Evolutionary conservation across 2,113 vertebrate genomes (phyloP), one percentile per base, ranked within the genome.

Genomic region (Redunca redunca): DNA sequence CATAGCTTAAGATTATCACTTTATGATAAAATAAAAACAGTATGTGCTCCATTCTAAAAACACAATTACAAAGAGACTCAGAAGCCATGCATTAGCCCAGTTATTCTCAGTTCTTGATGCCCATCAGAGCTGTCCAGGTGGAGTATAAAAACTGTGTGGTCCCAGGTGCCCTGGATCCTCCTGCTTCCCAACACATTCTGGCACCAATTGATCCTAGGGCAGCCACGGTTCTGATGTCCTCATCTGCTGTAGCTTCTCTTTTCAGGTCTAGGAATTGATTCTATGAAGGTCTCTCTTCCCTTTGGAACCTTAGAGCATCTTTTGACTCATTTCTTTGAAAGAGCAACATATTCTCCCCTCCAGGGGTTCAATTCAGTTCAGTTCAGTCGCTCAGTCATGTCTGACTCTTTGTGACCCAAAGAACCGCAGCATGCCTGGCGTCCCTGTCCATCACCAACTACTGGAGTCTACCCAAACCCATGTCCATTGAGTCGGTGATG

Each of bases 21-120:
- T 85, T 52, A 60, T 85, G 30, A 74, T 21, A 90, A 92, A 86
- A 60, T 55, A 81, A 90, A 94, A 78, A 92, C 4, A 55, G 6
- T 1, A n/a, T 50, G 6, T 58, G 9, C 28, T 40, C 26, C 33
- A 96, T 48, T 85, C 28, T 71, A 62, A 85, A 92, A 71, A 43
- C 17, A 67, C 19, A 60, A 92, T 71, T 53, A 13, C 19, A 40
- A 40, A 28, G 0, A 74, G 46, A 80, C 17, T 26, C 78, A 81
- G n/a, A 74, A 16, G 28, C 46, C 4, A 67, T 71, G 89, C 84
- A 80, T 96, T 89, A 80, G 21, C 17, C 30, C 36, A 82, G 14
- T 40, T 1, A 16, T 90, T 85, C 50, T n/a, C 62, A 80, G 50
- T 5, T 26, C 28, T 62, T 36, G 23, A 67, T 17, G 10, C 9